Percentiles rank a stretch among this genome's conserved stretches.
These are phyloP conservation scores for Loriculus beryllinus DNA, from an alignment of 2,797 vertebrate genomes.

Conservation along the genomic window DNA sequence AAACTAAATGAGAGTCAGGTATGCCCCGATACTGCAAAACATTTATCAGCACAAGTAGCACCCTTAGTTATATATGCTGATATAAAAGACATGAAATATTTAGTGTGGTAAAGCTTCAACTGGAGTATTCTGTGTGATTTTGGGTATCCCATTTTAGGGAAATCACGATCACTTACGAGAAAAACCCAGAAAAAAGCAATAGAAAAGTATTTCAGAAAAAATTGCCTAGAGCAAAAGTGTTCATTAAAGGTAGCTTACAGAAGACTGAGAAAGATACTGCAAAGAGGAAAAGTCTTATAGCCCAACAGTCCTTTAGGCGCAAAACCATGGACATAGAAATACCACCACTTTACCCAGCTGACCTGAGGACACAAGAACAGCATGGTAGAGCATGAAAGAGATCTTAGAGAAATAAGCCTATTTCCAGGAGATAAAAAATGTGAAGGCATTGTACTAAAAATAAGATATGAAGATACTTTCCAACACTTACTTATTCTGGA, in stretches of 20 bases:
- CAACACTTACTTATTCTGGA: neutral
- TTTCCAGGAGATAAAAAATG: neutral
- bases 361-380: neutral
- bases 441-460: neutral
- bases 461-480: neutral
- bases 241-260: neutral
- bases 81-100: neutral
- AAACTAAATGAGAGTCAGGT: neutral
- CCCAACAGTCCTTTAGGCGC: neutral
- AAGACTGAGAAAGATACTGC: neutral
- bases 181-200: neutral
- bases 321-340: neutral
- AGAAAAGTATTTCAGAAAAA: neutral
- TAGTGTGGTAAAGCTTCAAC: neutral
- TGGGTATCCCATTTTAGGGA: neutral
- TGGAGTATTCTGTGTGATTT: neutral
- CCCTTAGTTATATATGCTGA: neutral
- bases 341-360: neutral
- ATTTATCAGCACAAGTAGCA: neutral
- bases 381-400: neutral
- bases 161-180: neutral
- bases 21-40: neutral
- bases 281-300: neutral
- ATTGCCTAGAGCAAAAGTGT: neutral
- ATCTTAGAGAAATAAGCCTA: neutral